Base-by-base conservation (phyloP, 2,797 vertebrate genomes). In the Odontamblyopus rebecca region DNA sequence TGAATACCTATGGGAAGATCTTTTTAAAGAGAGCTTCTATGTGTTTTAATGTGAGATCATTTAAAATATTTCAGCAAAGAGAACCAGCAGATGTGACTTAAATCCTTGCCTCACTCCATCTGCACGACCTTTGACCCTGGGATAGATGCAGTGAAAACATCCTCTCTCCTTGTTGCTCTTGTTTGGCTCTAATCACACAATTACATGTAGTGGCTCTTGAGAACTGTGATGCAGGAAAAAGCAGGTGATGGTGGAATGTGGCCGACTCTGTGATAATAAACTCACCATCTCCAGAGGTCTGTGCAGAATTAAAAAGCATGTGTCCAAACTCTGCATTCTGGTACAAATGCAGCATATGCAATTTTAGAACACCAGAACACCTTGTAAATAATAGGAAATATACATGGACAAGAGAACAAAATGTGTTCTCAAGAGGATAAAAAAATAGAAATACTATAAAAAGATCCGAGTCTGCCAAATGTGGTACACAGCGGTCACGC, bases 41-140 rank as follows among this genome's bases (percentile, higher is more conserved):
- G 51, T 64, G 38, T 71, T 32, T 73, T n/a, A 67, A 27, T 16
- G 32, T 1, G 1, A 61, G 75, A 82, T 78, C 41, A 68, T 80
- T 80, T 70, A 48, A 66, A 74, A 53, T 50, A 51, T 16, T 63
- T 62, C 53, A 3, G 29, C 71, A 82, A 63, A 69, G 64, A 73
- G 54, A 44, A 3, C 71, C 77, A 73, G 56, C 77, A 73, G 56
- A 75, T 30, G 56, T 70, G 30, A 79, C 74, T 81, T 54, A 79
- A 75, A 75, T 78, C 69, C 69, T 66, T 51, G n/a, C 63, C 66
- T 26, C 44, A 16, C 69, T 41, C 73, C 75, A 78, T 80, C 75
- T 77, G 79, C 60, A 38, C 68, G 64, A 18, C 71, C 63, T 38
- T 19, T 74, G 72, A 75, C 59, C 77, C 69, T 11, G 44, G 6